phyloP scores from a whole-genome alignment of 2,888 invertebrate genomes.

The Blomia tropicalis region DNA sequence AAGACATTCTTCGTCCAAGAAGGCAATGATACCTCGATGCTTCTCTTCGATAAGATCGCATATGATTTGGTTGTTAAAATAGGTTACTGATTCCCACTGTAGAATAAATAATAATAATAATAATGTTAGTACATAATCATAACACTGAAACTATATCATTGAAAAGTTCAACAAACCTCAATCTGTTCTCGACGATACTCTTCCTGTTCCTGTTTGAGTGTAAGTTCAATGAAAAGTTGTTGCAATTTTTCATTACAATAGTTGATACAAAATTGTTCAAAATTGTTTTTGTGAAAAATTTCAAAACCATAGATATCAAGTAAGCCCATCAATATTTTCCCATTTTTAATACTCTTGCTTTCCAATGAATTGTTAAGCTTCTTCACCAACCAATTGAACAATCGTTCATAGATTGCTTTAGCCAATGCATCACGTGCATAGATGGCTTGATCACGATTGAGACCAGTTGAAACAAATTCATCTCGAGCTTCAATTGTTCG shows the following conservation, averaged over 20 bases:
- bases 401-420: constrained; percentile 73
- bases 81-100: constrained; percentile 81
- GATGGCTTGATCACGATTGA: constrained; percentile 58
- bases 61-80: constrained; percentile 91
- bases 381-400: constrained; percentile 75
- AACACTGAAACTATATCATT: no score
- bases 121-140: no score
- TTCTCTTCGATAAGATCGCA: constrained; percentile 87
- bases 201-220: constrained; percentile 76
- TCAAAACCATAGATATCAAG: constrained; percentile 88
- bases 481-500: constrained; percentile 70
- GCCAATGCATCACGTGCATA: constrained; percentile 77
- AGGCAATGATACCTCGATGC: constrained; percentile 60
- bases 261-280: constrained; percentile 85
- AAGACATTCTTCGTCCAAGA: constrained; percentile 64
- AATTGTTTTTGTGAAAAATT: constrained; percentile 72
- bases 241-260: constrained; percentile 90
- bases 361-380: constrained; percentile 60
- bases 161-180: constrained; percentile 37
- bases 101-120: constrained; percentile 35
- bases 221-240: constrained; percentile 78
- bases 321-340: constrained; percentile 57
- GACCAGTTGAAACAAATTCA: constrained; percentile 56
- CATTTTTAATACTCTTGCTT: constrained; percentile 26
- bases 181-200: constrained; percentile 80